phyloP scores from a whole-genome alignment of 2,888 invertebrate genomes.

The Drosophila basisetae region DNA sequence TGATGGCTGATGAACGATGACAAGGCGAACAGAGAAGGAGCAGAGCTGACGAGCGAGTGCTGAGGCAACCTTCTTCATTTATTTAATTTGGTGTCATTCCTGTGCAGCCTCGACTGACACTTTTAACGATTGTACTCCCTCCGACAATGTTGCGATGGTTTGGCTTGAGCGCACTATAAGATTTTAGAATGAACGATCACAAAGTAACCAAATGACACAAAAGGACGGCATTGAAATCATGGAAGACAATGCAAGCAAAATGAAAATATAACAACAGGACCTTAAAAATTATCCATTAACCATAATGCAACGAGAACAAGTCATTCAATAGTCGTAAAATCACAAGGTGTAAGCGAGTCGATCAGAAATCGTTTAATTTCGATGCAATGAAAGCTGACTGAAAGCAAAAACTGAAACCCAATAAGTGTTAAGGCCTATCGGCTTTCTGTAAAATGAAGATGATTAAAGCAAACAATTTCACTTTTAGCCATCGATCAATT shows the following conservation, averaged over 20 bases:
- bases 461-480: slow-evolving; percentile 19
- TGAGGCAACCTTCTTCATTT: slow-evolving; percentile 45
- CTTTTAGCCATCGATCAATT: slow-evolving; percentile 67
- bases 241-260: background rate
- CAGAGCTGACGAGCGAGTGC: slow-evolving; percentile 5
- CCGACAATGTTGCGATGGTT: background rate
- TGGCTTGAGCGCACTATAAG: background rate
- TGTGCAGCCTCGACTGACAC: background rate
- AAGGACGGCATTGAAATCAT: background rate
- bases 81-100: slow-evolving; percentile 54
- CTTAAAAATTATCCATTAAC: background rate
- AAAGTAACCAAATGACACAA: background rate
- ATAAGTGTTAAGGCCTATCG: background rate
- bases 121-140: background rate
- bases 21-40: slow-evolving; percentile 9
- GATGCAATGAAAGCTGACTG: slow-evolving; percentile 3
- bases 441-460: slow-evolving; percentile 4
- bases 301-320: background rate
- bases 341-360: background rate
- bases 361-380: background rate
- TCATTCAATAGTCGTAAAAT: background rate
- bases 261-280: background rate
- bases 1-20: slow-evolving; percentile 72
- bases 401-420: slow-evolving; percentile 4
- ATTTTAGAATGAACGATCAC: background rate